A percentile compares a stretch with the other conserved stretches of the same genome.
These are phyloP conservation scores for Coreoperca whiteheadi DNA, from an alignment of 2,113 vertebrate species.

Conservation along the genomic window DNA sequence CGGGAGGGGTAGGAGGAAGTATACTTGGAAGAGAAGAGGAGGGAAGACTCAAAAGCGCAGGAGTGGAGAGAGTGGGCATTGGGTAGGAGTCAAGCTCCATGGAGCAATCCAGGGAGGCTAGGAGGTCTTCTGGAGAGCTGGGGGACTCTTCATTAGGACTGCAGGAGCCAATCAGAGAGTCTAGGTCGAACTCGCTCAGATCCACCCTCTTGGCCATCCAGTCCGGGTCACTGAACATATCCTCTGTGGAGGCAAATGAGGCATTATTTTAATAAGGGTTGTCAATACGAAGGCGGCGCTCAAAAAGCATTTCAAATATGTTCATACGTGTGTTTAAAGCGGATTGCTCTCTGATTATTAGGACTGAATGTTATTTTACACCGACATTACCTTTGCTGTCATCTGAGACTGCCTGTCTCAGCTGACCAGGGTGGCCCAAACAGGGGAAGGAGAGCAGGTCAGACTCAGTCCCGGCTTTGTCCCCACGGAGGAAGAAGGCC, in stretches of 20 bases:
- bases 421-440: constrained; percentile 85
- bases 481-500: constrained; percentile 58
- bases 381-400: constrained; percentile 87
- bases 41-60: constrained; percentile 18
- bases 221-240: constrained; percentile 90
- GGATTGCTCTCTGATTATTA: neutral
- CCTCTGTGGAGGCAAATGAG: constrained; percentile 76
- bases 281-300: neutral
- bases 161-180: constrained; percentile 88
- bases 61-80: constrained; percentile 46
- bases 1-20: neutral
- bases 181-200: constrained; percentile 92
- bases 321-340: neutral
- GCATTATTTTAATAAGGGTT: neutral
- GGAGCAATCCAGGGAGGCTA: constrained; percentile 75
- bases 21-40: constrained; percentile 13
- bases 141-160: constrained; percentile 86
- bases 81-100: constrained; percentile 76
- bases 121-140: constrained; percentile 88
- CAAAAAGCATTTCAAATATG: neutral
- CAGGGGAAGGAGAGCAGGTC: constrained; percentile 84
- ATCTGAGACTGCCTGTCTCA: constrained; percentile 79
- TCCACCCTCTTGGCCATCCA: constrained; percentile 97
- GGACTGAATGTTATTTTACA: neutral
- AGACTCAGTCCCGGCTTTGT: constrained; percentile 72